These are phyloP conservation scores for Lissocephala sabroskyi DNA, from an alignment of 2,888 invertebrate species.

Conservation along the genomic window DNA sequence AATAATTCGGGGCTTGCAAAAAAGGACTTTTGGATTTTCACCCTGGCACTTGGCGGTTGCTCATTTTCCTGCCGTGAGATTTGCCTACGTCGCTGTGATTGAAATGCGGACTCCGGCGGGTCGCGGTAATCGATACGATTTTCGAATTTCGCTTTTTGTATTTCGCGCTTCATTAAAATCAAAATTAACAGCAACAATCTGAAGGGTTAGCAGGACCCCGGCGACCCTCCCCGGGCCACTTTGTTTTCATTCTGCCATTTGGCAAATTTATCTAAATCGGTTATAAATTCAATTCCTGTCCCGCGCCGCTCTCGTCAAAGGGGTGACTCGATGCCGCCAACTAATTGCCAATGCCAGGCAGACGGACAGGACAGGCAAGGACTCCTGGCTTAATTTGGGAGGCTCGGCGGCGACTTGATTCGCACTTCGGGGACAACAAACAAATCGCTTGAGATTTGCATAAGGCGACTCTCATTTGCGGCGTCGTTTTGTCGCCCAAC, in stretches of 20 bases:
- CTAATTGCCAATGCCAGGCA: slow-evolving; percentile 54
- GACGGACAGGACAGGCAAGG: too few species aligned
- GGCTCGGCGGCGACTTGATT: slow-evolving; percentile 39
- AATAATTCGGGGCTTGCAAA: too few species aligned
- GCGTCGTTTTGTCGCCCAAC: too few species aligned
- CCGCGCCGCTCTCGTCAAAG: slow-evolving; percentile 13
- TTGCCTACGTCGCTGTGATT: too few species aligned
- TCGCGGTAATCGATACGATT: slow-evolving; percentile 51
- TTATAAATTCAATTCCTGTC: slow-evolving; percentile 48
- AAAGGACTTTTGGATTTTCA: too few species aligned
- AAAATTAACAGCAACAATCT: slow-evolving; percentile 49
- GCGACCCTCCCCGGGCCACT: slow-evolving; percentile 25
- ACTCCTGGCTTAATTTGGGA: slow-evolving; percentile 44
- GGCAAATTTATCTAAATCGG: slow-evolving; percentile 57
- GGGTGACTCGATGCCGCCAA: slow-evolving; percentile 37
- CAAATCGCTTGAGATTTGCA: neutral
- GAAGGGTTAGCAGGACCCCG: slow-evolving; percentile 35
- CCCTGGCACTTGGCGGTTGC: too few species aligned
- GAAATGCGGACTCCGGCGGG: slow-evolving; percentile 19
- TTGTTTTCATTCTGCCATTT: slow-evolving; percentile 25
- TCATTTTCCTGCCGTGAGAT: too few species aligned
- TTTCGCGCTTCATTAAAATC: slow-evolving; percentile 58
- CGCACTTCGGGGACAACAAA: neutral
- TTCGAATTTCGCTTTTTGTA: slow-evolving; percentile 30
- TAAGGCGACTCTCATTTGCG: too few species aligned